These are phyloP conservation scores for Vespertilio murinus DNA, from an alignment of 2,797 vertebrate species.

Conservation along the genomic window DNA sequence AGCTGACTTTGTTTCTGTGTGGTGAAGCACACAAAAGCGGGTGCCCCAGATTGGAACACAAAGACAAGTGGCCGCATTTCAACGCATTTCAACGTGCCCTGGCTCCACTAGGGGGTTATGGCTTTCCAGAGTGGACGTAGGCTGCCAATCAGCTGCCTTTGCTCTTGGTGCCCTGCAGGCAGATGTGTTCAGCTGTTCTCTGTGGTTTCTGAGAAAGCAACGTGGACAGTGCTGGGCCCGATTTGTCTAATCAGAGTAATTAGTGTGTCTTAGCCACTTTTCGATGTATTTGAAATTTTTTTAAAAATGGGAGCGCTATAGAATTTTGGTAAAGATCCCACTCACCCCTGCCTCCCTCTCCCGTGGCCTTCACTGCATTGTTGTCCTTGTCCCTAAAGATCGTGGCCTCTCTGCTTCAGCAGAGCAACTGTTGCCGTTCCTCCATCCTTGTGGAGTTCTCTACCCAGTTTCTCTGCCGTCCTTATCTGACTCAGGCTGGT, in stretches of 20 bases:
- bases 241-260: background rate
- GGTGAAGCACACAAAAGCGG: background rate
- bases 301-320: too few relatives aligned
- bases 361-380: too few relatives aligned
- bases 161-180: background rate
- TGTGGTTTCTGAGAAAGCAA: background rate
- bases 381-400: too few relatives aligned
- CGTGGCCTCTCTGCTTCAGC: background rate
- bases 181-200: fast-evolving
- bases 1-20: background rate
- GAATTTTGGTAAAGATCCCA: too few relatives aligned
- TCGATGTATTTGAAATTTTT: too few relatives aligned
- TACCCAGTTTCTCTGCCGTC: background rate
- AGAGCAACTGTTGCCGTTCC: too few relatives aligned
- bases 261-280: background rate
- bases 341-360: too few relatives aligned
- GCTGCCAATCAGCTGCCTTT: background rate
- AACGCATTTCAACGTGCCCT: background rate
- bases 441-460: background rate
- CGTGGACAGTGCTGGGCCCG: too few relatives aligned
- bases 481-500: background rate
- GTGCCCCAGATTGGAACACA: background rate
- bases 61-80: background rate
- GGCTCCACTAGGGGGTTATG: background rate
- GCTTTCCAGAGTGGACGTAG: background rate